Base-by-base conservation (phyloP, 2,888 invertebrate species). In the Apodemia zela region DNA sequence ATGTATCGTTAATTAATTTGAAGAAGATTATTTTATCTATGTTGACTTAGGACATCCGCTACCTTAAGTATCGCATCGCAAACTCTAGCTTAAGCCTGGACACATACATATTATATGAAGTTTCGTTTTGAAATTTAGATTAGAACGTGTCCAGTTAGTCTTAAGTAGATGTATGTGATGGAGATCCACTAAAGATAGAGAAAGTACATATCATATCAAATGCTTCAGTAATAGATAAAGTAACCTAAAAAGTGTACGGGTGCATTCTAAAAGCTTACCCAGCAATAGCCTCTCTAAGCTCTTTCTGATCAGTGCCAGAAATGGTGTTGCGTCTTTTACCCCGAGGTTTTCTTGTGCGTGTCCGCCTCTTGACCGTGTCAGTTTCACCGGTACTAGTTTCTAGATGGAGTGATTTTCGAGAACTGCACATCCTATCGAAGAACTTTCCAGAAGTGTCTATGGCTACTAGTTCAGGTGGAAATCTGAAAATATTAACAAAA, bases 281-380 rank as follows among this genome's bases (percentile, higher is more conserved):
- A 90, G 95, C 95, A 78, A 96, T 93, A 79, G 96, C 97, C 88
- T 96, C 95, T 85, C 95, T 94, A 86, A 97, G 96, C 93, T 97
- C 97, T 92, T 96, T 96, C 82, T 96, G 96, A 93, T 97, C 97
- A 77, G 96, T 97, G 84, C 97, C 97, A 75, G 97, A 96, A 82
- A 98, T 95, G 77, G 97, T 98, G 89, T 97, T 98, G 83, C 97
- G 94, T 92, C 97, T 93, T 91, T 96, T 95, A 85, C 95, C 96
- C 73, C 97, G 93, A 69, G 96, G 95, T 85, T 95, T 95, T 74
- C 96, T 93, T 61, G 94, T 93, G 78, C 95, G 93, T 63, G 95
- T 95, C 73, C 95, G 91, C 73, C 96, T 93, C 79, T 95, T 94
- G 66, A 95, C 94, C 59, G 94, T 93, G 82, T 94, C 93, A 58